Base-by-base conservation (phyloP, 1,140 invertebrate species). In the Campodea augens region DNA sequence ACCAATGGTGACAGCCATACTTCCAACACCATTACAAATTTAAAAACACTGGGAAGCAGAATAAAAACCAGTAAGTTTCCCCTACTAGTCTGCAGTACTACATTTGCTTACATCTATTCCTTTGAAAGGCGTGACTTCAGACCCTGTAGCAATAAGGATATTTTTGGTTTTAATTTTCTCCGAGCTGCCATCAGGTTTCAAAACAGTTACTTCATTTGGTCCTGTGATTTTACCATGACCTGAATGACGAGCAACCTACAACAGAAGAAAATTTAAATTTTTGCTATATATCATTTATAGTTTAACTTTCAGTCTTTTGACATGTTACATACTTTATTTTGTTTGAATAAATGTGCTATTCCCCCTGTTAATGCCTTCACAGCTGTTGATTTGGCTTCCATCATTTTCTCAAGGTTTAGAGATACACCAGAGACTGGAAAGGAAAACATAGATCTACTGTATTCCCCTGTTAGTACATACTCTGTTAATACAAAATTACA, bases 141-240 rank as follows among this genome's bases (percentile, higher is more conserved):
- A 98, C 12, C 96, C 96, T 38, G 91, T 95, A 7, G 96, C 96
- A 55, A 99, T 96, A 15, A 99, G 57, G 58, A 99, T 98, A 60
- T 98, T 95, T 66, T 98, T 97, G 0, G 95, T 76, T 56, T 88
- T 88, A 4, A 99, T 73, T 29, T 86, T 81, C 54, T 81, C 76
- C 0, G 71, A 70, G 13, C 70, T 70, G 38, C 90, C 90, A 62
- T 92, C 85, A 19, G 70, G 63, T 55, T 83, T 84, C 15, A 78
- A 63, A 0, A 86, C 89, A 54, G 78, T 79, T 0, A 98, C 93
- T 71, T 96, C 79, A 65, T 96, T 97, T 18, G 81, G 75, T 19
- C 84, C 80, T n/a, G 78, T 82, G 49, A 99, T 93, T 63, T 81
- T 88, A 21, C 92, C 96, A 58, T 87, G 79, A 10, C 96, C 96